Percentiles rank a stretch among this genome's conserved stretches.
Evolutionary conservation across 2,113 vertebrate species (phyloP).

Genomic region (Myotis brandtii): DNA sequence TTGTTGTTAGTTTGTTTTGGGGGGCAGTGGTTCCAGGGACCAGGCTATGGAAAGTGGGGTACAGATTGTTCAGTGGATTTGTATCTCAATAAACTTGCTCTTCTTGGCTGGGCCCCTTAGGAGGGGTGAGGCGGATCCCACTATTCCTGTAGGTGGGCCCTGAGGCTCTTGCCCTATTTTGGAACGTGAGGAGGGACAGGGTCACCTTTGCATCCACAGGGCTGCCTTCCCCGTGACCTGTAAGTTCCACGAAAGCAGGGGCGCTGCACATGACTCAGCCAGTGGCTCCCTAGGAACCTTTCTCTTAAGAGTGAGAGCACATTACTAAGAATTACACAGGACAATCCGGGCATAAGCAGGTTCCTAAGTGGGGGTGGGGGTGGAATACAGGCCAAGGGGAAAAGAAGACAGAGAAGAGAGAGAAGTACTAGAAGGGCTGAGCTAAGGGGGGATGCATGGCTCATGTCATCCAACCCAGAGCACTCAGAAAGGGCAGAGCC

Average conservation of each 20-base stretch:
- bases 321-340: rapidly evolving
- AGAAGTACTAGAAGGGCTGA: too few species aligned
- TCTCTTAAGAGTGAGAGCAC: not conserved
- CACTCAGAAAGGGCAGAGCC: not conserved
- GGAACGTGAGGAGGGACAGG: not conserved
- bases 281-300: not conserved
- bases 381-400: not conserved
- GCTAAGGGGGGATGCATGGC: not conserved
- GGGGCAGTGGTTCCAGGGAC: not conserved
- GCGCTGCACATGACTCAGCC: not conserved
- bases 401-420: not conserved
- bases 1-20: not conserved
- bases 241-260: not conserved
- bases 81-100: not conserved
- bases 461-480: not conserved
- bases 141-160: not conserved
- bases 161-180: not conserved
- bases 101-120: not conserved
- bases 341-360: too few species aligned
- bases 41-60: not conserved
- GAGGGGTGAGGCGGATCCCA: not conserved
- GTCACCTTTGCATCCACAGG: not conserved
- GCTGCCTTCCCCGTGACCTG: not conserved
- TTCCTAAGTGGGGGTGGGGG: not conserved
- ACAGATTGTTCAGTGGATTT: not conserved